Evolutionary conservation across 2,888 invertebrate species (phyloP).

Genomic region (Hemithea aestivaria): DNA sequence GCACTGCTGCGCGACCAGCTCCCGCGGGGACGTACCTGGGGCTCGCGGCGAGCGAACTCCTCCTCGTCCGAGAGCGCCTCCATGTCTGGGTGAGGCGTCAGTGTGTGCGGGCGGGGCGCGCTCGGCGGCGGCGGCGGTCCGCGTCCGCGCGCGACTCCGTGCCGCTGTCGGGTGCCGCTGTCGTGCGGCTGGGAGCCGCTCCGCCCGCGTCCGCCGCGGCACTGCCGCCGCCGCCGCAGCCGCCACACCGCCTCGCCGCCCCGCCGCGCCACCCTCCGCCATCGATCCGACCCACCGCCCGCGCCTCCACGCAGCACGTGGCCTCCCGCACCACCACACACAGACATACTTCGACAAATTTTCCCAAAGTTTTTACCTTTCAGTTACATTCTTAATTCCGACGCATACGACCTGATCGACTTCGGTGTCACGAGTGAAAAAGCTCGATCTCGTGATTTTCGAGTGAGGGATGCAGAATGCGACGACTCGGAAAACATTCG

Average conservation of each 20-base stretch:
- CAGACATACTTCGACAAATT: constrained; percentile 10
- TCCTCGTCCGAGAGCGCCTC: constrained; percentile 77
- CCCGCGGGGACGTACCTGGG: constrained; percentile 55
- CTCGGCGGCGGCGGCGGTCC: constrained; percentile 55
- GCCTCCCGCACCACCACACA: constrained; percentile 34
- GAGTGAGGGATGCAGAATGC: not conserved
- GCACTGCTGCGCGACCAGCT: constrained; percentile 19
- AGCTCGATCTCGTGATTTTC: not conserved
- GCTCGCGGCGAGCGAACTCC: constrained; percentile 67
- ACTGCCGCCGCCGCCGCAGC: constrained; percentile 56
- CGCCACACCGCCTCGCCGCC: constrained; percentile 63
- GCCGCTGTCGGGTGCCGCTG: constrained; percentile 48
- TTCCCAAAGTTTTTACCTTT: constrained; percentile 4
- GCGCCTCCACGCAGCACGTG: constrained; percentile 45
- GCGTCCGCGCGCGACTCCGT: constrained; percentile 60
- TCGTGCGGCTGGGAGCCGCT: constrained; percentile 69
- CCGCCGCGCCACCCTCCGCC: constrained; percentile 55
- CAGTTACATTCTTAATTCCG: not conserved
- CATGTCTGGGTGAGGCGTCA: constrained; percentile 53
- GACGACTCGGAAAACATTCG: constrained; percentile 29
- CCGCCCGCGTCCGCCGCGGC: constrained; percentile 72
- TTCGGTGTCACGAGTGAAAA: not conserved
- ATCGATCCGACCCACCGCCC: constrained; percentile 54
- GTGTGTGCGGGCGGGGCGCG: constrained; percentile 47
- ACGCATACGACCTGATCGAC: not conserved